phyloP scores from a whole-genome alignment of 2,797 vertebrate genomes.

The Sylvia borin region DNA sequence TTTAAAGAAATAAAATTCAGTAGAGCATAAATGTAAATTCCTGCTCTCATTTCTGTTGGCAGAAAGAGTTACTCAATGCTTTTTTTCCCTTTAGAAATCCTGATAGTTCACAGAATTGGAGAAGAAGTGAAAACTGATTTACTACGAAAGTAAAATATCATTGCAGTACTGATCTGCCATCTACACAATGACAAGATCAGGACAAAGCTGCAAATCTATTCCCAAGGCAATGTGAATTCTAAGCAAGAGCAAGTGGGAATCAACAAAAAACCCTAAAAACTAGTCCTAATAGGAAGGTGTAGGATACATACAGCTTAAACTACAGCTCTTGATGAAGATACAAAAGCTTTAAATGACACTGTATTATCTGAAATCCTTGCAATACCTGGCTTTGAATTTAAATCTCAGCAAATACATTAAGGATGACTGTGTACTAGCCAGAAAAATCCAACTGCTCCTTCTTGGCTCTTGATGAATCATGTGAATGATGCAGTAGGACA shows the following conservation, averaged over 20 bases:
- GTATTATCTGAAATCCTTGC: constrained; percentile 5
- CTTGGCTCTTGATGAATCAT: constrained; percentile 23
- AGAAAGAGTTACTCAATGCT: not conserved
- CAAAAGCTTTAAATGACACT: constrained; percentile 5
- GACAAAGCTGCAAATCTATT: constrained; percentile 7
- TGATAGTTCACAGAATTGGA: not conserved
- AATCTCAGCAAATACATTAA: constrained; percentile 48
- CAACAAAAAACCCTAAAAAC: not conserved
- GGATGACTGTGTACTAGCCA: not conserved
- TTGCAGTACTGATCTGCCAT: not conserved
- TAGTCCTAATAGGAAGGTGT: not conserved
- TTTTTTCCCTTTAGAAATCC: not conserved
- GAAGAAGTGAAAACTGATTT: not conserved
- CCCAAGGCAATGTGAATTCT: not conserved
- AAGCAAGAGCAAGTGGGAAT: not conserved
- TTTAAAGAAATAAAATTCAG: not conserved
- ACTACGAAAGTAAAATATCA: not conserved
- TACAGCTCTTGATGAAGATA: not conserved
- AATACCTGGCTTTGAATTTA: not conserved
- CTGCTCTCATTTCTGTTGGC: not conserved
- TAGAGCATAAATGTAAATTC: not conserved
- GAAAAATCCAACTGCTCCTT: constrained; percentile 36
- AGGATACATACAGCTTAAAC: not conserved
- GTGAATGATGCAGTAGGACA: not conserved
- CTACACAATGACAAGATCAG: not conserved